Evolutionary conservation across 2,888 invertebrate species (phyloP).

Genomic region (Melinaea menophilus): DNA sequence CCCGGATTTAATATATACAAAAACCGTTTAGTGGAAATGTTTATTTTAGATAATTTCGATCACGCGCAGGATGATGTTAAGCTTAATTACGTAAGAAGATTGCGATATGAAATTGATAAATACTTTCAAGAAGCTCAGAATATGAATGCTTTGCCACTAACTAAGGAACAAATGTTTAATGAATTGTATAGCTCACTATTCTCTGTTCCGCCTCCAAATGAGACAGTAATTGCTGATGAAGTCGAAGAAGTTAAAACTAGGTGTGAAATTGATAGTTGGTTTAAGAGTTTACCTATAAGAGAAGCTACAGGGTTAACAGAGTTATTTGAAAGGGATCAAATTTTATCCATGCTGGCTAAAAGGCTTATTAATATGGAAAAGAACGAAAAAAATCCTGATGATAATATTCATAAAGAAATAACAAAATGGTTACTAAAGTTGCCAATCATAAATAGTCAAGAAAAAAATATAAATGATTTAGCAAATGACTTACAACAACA

Average conservation of each 20-base stretch:
- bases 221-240: constrained; percentile 43
- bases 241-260: constrained; percentile 56
- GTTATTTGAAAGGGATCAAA: constrained; percentile 47
- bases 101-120: constrained; percentile 47
- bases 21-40: constrained; percentile 48
- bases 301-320: constrained; percentile 38
- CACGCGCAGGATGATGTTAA: constrained; percentile 46
- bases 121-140: constrained; percentile 44
- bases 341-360: constrained; percentile 47
- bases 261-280: constrained; percentile 55
- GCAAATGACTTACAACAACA: constrained; percentile 39
- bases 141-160: constrained; percentile 43
- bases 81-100: constrained; percentile 44
- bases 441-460: constrained; percentile 40
- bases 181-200: constrained; percentile 50
- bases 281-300: constrained; percentile 47
- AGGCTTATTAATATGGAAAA: constrained; percentile 52
- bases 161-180: constrained; percentile 49
- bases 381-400: constrained; percentile 35
- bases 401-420: constrained; percentile 49
- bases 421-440: constrained; percentile 49
- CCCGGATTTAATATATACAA: constrained; percentile 59
- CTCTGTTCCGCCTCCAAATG: constrained; percentile 49
- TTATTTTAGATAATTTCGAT: constrained; percentile 60
- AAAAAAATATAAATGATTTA: constrained; percentile 37